Evolutionary conservation across 2,888 invertebrate species (phyloP).

Genomic region (Ophion costatus): DNA sequence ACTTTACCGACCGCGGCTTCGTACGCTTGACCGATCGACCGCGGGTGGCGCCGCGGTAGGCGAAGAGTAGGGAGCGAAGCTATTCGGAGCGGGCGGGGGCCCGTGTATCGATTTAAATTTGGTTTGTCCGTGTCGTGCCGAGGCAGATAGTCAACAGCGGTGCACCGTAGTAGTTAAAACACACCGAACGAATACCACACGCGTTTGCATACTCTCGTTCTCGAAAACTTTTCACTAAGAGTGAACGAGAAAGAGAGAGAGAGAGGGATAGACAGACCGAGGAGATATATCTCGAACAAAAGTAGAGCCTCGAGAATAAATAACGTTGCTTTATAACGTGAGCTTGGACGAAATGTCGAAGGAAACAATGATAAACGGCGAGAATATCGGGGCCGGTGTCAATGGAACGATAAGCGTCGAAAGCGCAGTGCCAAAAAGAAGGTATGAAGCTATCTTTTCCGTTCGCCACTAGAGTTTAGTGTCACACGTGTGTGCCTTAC

Average conservation of each 20-base stretch:
- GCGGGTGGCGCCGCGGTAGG: conserved; percentile 1
- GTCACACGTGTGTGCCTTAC: neutral
- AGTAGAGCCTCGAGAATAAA: neutral
- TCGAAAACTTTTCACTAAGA: neutral
- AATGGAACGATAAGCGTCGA: conserved; percentile 73
- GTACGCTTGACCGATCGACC: neutral
- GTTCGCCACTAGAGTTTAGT: neutral
- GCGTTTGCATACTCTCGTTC: conserved; percentile 3
- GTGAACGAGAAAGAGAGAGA: neutral
- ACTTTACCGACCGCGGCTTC: too few relatives aligned
- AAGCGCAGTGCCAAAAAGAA: conserved; percentile 77
- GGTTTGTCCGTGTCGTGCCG: conserved; percentile 79
- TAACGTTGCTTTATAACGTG: neutral
- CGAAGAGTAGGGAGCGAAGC: conserved; percentile 66
- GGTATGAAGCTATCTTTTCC: conserved; percentile 70
- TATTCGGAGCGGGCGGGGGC: conserved; percentile 77
- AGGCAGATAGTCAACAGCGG: conserved; percentile 71
- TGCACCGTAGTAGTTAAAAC: conserved; percentile 49
- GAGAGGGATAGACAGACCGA: neutral
- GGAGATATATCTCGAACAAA: neutral
- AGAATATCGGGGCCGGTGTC: conserved; percentile 42
- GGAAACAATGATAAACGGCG: conserved; percentile 27
- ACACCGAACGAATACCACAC: conserved; percentile 19
- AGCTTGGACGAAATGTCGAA: conserved; percentile 48
- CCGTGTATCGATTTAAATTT: conserved; percentile 82